Evolutionary conservation across 2,888 invertebrate species (phyloP).

Genomic region (Lymantria dispar): DNA sequence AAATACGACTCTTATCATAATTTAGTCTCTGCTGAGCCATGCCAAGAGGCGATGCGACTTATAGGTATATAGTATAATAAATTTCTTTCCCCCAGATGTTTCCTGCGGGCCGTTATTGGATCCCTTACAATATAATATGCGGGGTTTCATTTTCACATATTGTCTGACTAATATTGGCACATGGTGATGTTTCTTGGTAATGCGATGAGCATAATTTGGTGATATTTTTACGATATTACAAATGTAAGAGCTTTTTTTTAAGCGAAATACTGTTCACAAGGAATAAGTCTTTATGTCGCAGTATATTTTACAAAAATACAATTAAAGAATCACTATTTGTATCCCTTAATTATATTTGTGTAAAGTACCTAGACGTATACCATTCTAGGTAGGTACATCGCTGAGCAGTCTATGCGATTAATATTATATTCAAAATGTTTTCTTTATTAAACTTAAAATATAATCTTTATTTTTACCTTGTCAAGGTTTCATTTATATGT

Average conservation of each 20-base stretch:
- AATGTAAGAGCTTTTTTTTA: neutral
- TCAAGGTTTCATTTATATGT: neutral
- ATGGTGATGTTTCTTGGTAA: constrained; percentile 31
- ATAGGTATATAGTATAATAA: constrained; percentile 45
- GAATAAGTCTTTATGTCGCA: no score
- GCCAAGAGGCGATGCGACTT: constrained; percentile 9
- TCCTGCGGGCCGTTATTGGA: constrained; percentile 62
- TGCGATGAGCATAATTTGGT: constrained; percentile 14
- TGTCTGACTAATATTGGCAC: constrained; percentile 45
- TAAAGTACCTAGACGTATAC: no score
- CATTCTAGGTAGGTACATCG: no score
- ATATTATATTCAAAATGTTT: no score
- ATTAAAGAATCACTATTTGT: no score
- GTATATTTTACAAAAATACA: no score
- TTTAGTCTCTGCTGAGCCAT: constrained; percentile 6
- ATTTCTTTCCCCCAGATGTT: constrained; percentile 69
- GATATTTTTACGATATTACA: constrained; percentile 4
- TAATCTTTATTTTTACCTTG: neutral
- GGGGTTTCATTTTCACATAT: constrained; percentile 68
- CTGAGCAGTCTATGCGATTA: no score
- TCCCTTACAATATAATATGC: constrained; percentile 68
- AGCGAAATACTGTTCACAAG: no score
- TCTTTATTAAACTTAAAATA: neutral
- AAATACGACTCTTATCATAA: neutral
- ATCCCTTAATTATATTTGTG: no score